Conservation (phyloP, 2,797 vertebrate genomes). For the Rhinogobio ventralis region DNA sequence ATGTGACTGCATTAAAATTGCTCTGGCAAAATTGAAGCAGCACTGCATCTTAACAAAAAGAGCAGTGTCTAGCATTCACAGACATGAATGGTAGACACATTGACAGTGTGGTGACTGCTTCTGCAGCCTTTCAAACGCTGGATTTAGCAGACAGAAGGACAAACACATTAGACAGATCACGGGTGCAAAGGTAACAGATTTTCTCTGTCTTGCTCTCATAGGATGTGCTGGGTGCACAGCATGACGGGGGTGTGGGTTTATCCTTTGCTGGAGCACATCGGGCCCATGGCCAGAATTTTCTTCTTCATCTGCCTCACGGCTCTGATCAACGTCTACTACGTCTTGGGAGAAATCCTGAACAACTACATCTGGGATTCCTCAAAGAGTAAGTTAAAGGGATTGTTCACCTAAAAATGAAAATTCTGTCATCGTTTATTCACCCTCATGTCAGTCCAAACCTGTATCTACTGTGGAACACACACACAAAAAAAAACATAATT, state of each 20-base stretch:
- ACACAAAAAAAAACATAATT: neutral
- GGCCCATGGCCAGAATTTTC: slow-evolving; percentile 81
- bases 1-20: slow-evolving; percentile 28
- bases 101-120: slow-evolving; percentile 45
- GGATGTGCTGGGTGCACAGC: slow-evolving; percentile 97
- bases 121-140: slow-evolving; percentile 45
- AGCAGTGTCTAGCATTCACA: slow-evolving; percentile 48
- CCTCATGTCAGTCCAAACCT: neutral
- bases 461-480: neutral
- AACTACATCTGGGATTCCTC: slow-evolving; percentile 94
- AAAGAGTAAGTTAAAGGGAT: slow-evolving; percentile 77
- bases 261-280: slow-evolving; percentile 89
- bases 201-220: slow-evolving; percentile 61
- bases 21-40: slow-evolving; percentile 5
- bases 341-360: slow-evolving; percentile 93
- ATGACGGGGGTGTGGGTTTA: slow-evolving; percentile 97
- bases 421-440: neutral
- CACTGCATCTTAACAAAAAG: slow-evolving; percentile 35
- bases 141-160: slow-evolving; percentile 38
- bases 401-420: neutral
- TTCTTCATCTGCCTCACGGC: slow-evolving; percentile 85
- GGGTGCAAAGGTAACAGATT: slow-evolving; percentile 32
- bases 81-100: slow-evolving; percentile 58
- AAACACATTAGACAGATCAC: slow-evolving; percentile 32
- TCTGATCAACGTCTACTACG: slow-evolving; percentile 86